phyloP scores from a whole-genome alignment of 2,888 invertebrate genomes.

The Hymenopus coronatus region DNA sequence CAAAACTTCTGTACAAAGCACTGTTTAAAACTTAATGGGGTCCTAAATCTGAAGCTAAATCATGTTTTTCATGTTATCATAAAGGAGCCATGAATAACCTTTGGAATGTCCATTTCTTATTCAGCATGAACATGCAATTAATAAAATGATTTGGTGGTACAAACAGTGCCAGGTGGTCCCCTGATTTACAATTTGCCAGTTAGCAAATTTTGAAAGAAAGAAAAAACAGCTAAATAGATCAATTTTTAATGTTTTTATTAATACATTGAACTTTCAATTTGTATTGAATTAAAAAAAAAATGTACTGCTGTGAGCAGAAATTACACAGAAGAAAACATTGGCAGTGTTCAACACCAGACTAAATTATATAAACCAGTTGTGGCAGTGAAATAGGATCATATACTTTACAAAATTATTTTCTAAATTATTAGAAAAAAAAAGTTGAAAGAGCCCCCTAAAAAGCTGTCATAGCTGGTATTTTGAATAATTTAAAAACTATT shows the following conservation, averaged over 20 bases:
- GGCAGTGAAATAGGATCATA: background rate
- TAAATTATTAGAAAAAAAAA: background rate
- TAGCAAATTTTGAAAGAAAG: too few relatives aligned
- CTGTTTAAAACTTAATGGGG: background rate
- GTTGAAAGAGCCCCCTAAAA: background rate
- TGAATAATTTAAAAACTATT: background rate
- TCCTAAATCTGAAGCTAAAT: background rate
- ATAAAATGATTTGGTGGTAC: background rate
- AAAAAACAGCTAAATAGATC: too few relatives aligned
- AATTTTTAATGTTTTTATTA: too few relatives aligned
- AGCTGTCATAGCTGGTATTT: background rate
- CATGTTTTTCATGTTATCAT: background rate
- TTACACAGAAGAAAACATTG: background rate
- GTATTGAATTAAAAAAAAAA: background rate
- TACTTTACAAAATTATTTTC: background rate
- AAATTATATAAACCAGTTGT: background rate
- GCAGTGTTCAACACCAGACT: background rate
- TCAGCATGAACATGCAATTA: background rate
- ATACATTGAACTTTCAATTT: too few relatives aligned
- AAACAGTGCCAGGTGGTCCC: background rate
- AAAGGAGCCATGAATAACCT: constrained; percentile 16
- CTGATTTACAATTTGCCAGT: background rate
- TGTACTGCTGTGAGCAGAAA: background rate
- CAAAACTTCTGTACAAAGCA: background rate
- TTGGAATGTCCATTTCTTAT: background rate